phyloP scores from a whole-genome alignment of 2,113 vertebrate species.

The Pelusios castaneus region DNA sequence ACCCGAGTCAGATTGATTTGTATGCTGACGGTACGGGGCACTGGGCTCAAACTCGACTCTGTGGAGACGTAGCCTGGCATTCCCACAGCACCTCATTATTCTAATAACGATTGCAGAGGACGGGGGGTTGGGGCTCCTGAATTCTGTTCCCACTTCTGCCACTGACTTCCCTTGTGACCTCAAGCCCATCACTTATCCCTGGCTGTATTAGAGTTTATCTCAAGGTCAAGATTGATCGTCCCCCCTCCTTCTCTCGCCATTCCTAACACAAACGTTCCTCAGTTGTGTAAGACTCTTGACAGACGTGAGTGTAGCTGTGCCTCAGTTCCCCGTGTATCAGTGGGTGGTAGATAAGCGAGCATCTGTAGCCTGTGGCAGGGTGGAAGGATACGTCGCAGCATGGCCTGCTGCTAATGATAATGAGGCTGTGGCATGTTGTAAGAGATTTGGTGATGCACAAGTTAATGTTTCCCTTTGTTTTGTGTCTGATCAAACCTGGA shows the following conservation, averaged over 20 bases:
- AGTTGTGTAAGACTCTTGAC: background rate
- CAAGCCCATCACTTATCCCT: background rate
- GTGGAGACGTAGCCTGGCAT: background rate
- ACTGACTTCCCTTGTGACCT: background rate
- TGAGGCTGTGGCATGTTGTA: fast-evolving
- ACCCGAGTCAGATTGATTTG: background rate
- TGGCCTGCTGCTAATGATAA: background rate
- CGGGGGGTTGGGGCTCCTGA: background rate
- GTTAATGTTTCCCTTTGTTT: constrained; percentile 11
- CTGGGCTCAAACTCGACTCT: background rate
- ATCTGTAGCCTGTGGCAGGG: background rate
- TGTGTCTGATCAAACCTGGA: constrained; percentile 5
- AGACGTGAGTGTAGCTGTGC: background rate
- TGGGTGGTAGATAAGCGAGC: background rate
- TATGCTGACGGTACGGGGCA: background rate
- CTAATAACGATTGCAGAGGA: background rate
- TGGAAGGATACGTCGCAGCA: background rate
- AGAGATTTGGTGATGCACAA: background rate
- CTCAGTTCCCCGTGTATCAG: background rate
- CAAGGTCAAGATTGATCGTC: background rate
- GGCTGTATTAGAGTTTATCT: background rate
- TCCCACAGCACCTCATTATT: background rate
- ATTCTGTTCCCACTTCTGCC: background rate
- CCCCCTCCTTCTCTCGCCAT: no score
- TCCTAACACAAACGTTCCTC: background rate